Base-by-base conservation (phyloP, 2,888 invertebrate species). In the Ormyrus thymus region DNA sequence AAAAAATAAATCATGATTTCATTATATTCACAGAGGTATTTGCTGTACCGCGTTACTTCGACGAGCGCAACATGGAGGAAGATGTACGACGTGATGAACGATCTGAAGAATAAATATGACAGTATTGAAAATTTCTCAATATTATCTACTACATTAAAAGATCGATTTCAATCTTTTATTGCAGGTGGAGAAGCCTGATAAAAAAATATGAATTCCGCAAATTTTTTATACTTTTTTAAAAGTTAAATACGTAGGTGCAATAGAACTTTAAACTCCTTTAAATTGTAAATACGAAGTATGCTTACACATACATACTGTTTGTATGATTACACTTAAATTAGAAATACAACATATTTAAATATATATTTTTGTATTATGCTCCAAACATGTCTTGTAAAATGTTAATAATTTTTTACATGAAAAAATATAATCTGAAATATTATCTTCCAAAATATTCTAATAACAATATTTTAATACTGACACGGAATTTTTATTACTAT, bases 91-190 rank as follows among this genome's bases (percentile, higher is more conserved):
- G 85, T 85, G 58, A 85, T 89, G 85, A 86, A 86, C 45, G 80
- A 84, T 29, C 46, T 89, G 11, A 87, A 87, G 66, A 79, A 80
- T 7, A 84, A 83, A 48, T 86, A 86, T 69, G 71, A 75, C 29
- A 87, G 86, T 56, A 85, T 89, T 66, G 87, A 89, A 59, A 89
- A 89, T 83, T 89, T 86, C 50, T 86, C 86, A 1, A 86, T 89
- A 71, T 81, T 88, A 53, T 89, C 89, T 10, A 87, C 89, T 9
- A 89, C 89, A 4, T 83, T 89, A 50, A 89, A 90, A 64, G 89
- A 46, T 46, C 7, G n/a, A 9, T 55, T 55, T n/a, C 7, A 55
- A n/a, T 55, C 5, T 55, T n/a, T 55, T 55, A 55, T 55, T 55
- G 10, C 8, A 10, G 2, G 8, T 51, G 10, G 3, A 10, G 10